These are phyloP conservation scores for Cynopterus brachyotis DNA, from an alignment of 2,113 vertebrate species.

Conservation along the genomic window DNA sequence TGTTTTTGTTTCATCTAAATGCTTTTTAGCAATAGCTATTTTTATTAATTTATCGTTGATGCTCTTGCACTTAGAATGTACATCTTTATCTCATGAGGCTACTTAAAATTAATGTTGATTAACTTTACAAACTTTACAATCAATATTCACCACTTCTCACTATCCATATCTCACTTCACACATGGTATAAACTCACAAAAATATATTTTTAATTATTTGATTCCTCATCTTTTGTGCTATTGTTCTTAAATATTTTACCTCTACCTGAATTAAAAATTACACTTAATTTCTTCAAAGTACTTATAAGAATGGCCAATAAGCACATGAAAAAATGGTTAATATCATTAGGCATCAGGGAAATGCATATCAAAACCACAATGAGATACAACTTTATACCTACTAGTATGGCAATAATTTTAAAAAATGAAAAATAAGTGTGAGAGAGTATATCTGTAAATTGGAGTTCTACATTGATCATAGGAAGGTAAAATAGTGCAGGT, in stretches of 20 bases:
- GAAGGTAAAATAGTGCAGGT: background rate
- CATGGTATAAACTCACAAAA: background rate
- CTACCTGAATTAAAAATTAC: background rate
- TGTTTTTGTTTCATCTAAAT: background rate
- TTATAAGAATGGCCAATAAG: background rate
- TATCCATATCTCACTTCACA: background rate
- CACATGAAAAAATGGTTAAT: background rate
- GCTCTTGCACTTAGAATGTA: background rate
- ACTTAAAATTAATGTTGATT: background rate
- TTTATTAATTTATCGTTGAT: background rate
- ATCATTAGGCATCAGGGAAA: background rate
- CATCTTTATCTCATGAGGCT: background rate
- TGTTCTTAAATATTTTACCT: background rate
- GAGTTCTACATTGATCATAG: background rate
- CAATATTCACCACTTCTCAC: background rate
- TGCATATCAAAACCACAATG: background rate
- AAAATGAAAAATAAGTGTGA: background rate
- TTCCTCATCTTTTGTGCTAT: background rate
- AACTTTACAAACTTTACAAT: background rate
- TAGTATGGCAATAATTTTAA: too few relatives aligned
- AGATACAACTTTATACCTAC: too few relatives aligned
- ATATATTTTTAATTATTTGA: background rate
- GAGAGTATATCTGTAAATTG: background rate
- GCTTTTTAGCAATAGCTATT: background rate
- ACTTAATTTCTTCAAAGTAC: background rate